A percentile compares a stretch with the other conserved stretches of the same genome.
Conservation (phyloP, 2,797 vertebrate species). For the Masticophis lateralis region DNA sequence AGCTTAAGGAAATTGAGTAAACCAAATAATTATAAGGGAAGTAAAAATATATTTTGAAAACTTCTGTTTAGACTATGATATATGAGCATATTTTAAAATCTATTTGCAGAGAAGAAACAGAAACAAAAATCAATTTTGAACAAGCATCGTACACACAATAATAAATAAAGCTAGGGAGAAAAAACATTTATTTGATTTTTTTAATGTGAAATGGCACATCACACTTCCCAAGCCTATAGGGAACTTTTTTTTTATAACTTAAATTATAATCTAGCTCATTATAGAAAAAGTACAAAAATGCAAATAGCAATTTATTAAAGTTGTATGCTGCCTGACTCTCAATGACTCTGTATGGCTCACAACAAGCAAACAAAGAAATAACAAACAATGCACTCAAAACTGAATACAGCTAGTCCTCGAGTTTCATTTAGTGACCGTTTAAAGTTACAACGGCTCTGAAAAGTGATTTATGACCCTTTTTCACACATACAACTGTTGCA, state of each 20-base stretch:
- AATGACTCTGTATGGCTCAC: not conserved
- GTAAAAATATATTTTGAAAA: constrained; percentile 63
- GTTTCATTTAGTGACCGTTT: not conserved
- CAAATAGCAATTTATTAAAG: not conserved
- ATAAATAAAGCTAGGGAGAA: not conserved
- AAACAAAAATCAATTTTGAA: constrained; percentile 42
- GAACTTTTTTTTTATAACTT: too few species aligned
- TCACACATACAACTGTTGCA: not conserved
- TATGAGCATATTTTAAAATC: constrained; percentile 61
- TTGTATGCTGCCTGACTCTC: not conserved
- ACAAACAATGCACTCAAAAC: not conserved
- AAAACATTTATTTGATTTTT: not conserved
- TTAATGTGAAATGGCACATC: not conserved
- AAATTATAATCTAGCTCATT: not conserved
- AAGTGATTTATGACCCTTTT: not conserved
- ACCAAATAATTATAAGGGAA: constrained; percentile 65
- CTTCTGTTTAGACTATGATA: constrained; percentile 60
- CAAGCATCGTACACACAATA: constrained; percentile 27
- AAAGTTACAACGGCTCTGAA: not conserved
- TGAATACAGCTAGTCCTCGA: not conserved
- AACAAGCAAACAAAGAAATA: not conserved
- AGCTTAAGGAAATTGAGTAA: constrained; percentile 69
- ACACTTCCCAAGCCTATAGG: not conserved
- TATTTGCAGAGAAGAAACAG: constrained; percentile 54
- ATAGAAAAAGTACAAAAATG: not conserved